Evolutionary conservation across 2,888 invertebrate species (phyloP), one percentile per base, ranked within the genome.

Genomic region (Hecatera dysodea): DNA sequence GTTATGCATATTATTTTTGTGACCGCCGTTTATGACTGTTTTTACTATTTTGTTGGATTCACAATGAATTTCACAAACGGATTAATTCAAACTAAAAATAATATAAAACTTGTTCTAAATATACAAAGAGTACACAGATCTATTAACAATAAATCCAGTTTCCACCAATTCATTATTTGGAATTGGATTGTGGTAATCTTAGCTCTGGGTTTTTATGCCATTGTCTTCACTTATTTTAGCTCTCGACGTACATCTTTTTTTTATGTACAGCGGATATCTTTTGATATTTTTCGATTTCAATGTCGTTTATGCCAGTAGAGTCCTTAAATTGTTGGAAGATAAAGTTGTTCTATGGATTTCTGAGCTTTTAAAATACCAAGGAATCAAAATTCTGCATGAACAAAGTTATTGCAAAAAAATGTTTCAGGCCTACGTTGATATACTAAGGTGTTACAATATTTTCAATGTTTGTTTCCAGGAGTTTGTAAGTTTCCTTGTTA

Each of bases 41-140:
- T 52, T 0, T 52, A 7, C 27, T 24, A 2, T 24, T 63, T 27
- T 33, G 3, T 55, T 12, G 39, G 46, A n/a, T 46, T 74, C 9
- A 19, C n/a, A 15, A 24, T 55, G 5, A 63, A 33, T 55, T 42
- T 48, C 22, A 7, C 39, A 0, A 74, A n/a, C 7, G 17, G 24
- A 9, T 55, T 64, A 29, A 12, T 42, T 39, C 29, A 39, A 52
- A 19, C 53, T 1, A 63, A 62, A n/a, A 42, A 11, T 2, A 24
- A 22, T 8, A 33, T 55, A n/a, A 19, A 39, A 0, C 36, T 74
- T 42, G 74, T 63, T 1, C 1, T 74, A 2, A 74, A 24, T 19
- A 74, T 74, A 24, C 71, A 71, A 63, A 55, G 55, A 42, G 64
- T 74, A n/a, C 74, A 71, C n/a, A 24, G 75, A 48, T 29, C 63